Percentiles rank a stretch among this genome's conserved stretches.
These are phyloP conservation scores for Acanthaster planci DNA, from an alignment of 35 echinoderm and acorn worm species.

Conservation along the genomic window DNA sequence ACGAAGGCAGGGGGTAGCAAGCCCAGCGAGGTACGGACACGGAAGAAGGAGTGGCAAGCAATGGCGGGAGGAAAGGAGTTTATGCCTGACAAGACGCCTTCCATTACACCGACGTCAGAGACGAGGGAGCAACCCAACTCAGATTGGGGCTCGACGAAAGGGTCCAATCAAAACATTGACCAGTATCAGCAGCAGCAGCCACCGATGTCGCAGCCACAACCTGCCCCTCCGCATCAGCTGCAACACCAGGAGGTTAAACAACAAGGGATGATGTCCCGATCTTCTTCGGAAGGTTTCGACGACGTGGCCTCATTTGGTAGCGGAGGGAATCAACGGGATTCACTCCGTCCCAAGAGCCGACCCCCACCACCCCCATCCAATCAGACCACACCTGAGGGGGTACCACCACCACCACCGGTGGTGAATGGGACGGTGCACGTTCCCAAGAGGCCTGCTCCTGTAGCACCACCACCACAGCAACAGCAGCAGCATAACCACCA, in stretches of 20 bases:
- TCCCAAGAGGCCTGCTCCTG: constrained; percentile 47
- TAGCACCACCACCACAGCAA: constrained; percentile 45
- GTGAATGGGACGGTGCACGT: constrained; percentile 35
- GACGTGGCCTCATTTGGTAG: not conserved
- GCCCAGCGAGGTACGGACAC: constrained; percentile 18
- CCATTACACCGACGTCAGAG: constrained; percentile 37
- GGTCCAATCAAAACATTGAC: constrained; percentile 21
- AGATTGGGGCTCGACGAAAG: not conserved
- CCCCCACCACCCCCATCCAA: constrained; percentile 52
- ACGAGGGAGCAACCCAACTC: constrained; percentile 11
- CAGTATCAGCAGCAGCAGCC: constrained; percentile 32
- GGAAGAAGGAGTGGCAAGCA: constrained; percentile 32
- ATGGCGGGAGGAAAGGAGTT: constrained; percentile 29
- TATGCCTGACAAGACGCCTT: constrained; percentile 6
- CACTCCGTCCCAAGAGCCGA: constrained; percentile 14
- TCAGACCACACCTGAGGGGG: not conserved
- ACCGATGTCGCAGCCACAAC: not conserved
- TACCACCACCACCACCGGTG: constrained; percentile 12
- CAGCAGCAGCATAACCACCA: constrained; percentile 21
- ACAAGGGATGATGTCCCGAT: not conserved
- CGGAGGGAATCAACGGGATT: not conserved
- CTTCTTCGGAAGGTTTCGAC: constrained; percentile 2
- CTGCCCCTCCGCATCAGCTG: not conserved
- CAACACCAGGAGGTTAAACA: too few species aligned
- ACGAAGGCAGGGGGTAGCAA: not conserved